Evolutionary conservation across 2,888 invertebrate genomes (phyloP), one percentile per base, ranked within the genome.

Genomic region (Ichneumon xanthorius): DNA sequence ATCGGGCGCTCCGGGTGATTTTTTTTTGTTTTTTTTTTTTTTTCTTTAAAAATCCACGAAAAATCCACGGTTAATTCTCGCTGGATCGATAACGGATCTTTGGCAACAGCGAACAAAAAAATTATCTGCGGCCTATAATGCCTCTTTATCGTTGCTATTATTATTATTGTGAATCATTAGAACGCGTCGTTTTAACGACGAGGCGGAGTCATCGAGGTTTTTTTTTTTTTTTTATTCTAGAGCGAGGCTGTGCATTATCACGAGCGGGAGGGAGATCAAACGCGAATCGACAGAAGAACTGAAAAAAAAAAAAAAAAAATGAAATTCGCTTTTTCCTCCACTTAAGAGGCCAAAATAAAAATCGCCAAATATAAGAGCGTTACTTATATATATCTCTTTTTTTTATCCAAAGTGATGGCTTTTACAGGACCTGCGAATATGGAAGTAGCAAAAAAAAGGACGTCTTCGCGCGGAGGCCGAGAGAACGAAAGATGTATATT

Each of bases 181-280:
- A 50, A 50, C 50, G 53, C 45, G 84, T 67, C 68, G 76, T 80
- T 73, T 40, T 22, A 55, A 53, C 80, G 76, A 53, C 80, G 76
- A 61, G 78, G 68, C 50, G 53, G 67, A 61, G 80, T 84, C 71
- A 78, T 73, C 68, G 78, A 84, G 80, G 77, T 70, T 65, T 55
- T 55, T 76, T 45, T 70, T 76, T 40, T 80, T 80, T 70, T 11
- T 40, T 40, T 40, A 11, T 40, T 26, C 40, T 80, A 70, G 85
- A 85, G 85, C 85, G 81, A 82, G 85, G 85, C 85, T 85, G 85
- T 85, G 85, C 82, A 82, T 76, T 82, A 72, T 76, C 75, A 55
- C 65, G 67, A 78, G 65, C 61, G 65, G 19, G 73, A 79, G 77
- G 67, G 26, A 77, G 33, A 81, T 37, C 19, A 80, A 78, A 78